Base-by-base conservation (phyloP, 2,888 invertebrate genomes). In the Parelbella ahira region DNA sequence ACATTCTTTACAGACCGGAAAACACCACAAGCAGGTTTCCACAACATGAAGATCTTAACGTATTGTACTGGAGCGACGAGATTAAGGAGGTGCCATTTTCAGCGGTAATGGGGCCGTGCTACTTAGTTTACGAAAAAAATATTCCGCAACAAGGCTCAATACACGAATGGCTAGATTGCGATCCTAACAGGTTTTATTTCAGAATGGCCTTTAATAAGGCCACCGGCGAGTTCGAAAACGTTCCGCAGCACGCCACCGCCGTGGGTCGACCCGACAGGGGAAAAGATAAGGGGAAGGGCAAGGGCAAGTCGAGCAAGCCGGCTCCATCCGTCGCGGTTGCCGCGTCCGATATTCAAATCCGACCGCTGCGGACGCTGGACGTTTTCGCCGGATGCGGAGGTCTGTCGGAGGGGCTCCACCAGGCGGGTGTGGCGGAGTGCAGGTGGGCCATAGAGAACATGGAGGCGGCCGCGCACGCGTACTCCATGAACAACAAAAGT, bases 341-440 rank as follows among this genome's bases (percentile, higher is more conserved):
- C 64, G 42, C 46, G 60, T 79, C 80, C 1, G 66, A 65, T 4
- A 47, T 56, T 5, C 63, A 87, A 13, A 53, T 88, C 0, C 68
- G 75, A 38, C 91, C 91, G 15, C 63, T 96, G 41, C 80, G 89
- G 49, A 91, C 92, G 21, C 76, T 96, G 56, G 96, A 96, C 63
- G 92, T 96, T 12, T 96, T 96, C 71, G 94, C 95, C 48, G 96
- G 96, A 0, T 95, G 95, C 71, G 96, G 96, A 24, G 96, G 95
- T 9, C 69, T 96, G 24, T 94, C 94, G 0, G 92, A 93, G 56
- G 93, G 93, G 0, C 68, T 94, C 20, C 91, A 92, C 55, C 90
- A 90, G 50, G 89, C 94, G 2, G 93, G 93, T 0, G 72, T 93
- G 2, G 90, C 92, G 0, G 91, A 92, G 36, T 91, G 92, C 28